A percentile compares a stretch with the other conserved stretches of the same genome.
Evolutionary conservation across 2,888 invertebrate species (phyloP).

Genomic region (Unio pictorum): DNA sequence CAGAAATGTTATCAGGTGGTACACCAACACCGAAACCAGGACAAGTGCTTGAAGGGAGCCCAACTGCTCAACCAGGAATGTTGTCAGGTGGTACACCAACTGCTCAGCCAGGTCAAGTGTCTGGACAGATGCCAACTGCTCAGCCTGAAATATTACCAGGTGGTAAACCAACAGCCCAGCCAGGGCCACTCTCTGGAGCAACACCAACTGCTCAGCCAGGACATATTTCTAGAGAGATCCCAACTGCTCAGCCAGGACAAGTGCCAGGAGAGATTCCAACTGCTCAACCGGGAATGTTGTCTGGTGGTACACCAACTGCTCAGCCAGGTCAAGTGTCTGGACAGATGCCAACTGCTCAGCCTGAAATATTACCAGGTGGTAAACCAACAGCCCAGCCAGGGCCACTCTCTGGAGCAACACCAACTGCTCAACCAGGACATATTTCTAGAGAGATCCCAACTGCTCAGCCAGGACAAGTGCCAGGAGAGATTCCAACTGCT

Average conservation of each 20-base stretch:
- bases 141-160: neutral
- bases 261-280: slow-evolving; percentile 6
- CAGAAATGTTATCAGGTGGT: slow-evolving; percentile 5
- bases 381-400: no score
- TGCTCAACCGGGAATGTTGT: slow-evolving; percentile 2
- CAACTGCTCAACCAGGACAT: slow-evolving; percentile 13
- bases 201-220: slow-evolving; percentile 6
- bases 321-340: no score
- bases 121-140: slow-evolving; percentile 3
- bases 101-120: neutral
- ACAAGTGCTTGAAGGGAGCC: neutral
- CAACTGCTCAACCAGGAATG: slow-evolving; percentile 7
- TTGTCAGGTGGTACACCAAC: slow-evolving; percentile 6
- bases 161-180: slow-evolving; percentile 2
- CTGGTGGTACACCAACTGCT: no score
- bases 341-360: no score
- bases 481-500: no score
- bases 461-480: neutral
- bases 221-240: no score
- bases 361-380: no score
- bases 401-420: neutral
- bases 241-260: slow-evolving; percentile 1
- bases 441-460: neutral
- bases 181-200: neutral
- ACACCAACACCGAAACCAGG: slow-evolving; percentile 11